Evolutionary conservation across 2,797 vertebrate species (phyloP).

Genomic region (Halcyon chelicuti): DNA sequence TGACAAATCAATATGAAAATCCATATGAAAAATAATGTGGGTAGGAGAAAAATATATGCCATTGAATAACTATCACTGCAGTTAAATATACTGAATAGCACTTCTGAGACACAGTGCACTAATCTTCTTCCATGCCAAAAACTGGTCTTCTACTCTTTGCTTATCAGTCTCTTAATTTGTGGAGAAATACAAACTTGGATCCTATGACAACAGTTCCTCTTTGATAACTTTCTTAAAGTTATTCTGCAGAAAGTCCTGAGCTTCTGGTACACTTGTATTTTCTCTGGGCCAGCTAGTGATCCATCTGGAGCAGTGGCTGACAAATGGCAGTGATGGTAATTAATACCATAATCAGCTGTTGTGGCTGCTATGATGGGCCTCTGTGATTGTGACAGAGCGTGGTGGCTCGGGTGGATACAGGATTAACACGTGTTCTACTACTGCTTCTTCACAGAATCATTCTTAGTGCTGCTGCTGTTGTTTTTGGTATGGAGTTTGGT

Average conservation of each 20-base stretch:
- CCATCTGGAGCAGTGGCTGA: not conserved
- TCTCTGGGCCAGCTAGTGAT: not conserved
- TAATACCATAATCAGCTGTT: not conserved
- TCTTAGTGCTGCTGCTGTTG: not conserved
- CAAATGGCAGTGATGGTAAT: not conserved
- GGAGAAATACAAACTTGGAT: not conserved
- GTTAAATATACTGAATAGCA: not conserved
- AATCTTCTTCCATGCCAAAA: not conserved
- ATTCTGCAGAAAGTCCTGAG: not conserved
- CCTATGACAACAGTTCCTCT: not conserved
- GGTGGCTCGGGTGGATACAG: not conserved
- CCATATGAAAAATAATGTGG: not conserved
- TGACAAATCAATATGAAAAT: not conserved
- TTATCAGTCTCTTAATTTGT: slow-evolving; percentile 21
- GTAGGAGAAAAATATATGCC: not conserved
- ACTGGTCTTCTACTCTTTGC: not conserved
- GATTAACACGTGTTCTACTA: not conserved
- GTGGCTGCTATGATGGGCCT: not conserved
- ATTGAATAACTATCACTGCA: not conserved
- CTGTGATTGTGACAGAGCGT: not conserved
- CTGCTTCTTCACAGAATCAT: not conserved
- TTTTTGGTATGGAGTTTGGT: not conserved
- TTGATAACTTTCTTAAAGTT: not conserved
- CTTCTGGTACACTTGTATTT: not conserved
- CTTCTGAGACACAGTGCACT: not conserved